These are phyloP conservation scores for Vultur gryphus DNA, from an alignment of 2,797 vertebrate genomes.

Conservation along the genomic window DNA sequence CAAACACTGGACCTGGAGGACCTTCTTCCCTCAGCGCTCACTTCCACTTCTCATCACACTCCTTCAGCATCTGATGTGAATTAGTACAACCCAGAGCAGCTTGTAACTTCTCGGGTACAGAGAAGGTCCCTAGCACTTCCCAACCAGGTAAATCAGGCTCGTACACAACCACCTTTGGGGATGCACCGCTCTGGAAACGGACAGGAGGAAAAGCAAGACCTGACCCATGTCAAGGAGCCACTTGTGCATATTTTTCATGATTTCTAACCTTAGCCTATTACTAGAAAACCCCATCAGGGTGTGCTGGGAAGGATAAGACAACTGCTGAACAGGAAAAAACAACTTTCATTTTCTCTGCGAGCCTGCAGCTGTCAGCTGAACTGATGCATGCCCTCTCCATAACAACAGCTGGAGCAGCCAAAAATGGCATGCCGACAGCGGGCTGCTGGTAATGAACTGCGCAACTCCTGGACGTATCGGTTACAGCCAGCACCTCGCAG, in stretches of 20 bases:
- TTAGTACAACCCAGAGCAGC: neutral
- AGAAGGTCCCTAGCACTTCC: neutral
- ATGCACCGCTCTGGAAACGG: fast-evolving
- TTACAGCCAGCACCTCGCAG: constrained; percentile 65
- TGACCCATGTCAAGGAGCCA: neutral
- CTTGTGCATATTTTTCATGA: neutral
- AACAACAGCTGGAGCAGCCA: constrained; percentile 86
- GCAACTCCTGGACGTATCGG: constrained; percentile 36
- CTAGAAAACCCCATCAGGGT: neutral
- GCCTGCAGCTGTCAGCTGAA: constrained; percentile 68
- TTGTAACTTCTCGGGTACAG: fast-evolving
- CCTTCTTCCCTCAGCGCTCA: neutral
- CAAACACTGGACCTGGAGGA: neutral
- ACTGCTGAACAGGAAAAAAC: constrained; percentile 29
- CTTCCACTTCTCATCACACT: neutral
- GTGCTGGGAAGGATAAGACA: constrained; percentile 4
- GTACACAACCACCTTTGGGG: neutral
- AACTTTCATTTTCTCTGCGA: neutral
- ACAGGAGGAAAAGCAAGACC: neutral
- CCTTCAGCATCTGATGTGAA: neutral
- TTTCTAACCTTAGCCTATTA: neutral
- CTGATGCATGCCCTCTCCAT: constrained; percentile 65
- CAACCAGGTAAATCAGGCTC: neutral
- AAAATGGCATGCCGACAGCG: neutral
- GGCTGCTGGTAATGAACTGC: constrained; percentile 34